Evolutionary conservation across 2,888 invertebrate genomes (phyloP).

Genomic region (Graphium colonna): DNA sequence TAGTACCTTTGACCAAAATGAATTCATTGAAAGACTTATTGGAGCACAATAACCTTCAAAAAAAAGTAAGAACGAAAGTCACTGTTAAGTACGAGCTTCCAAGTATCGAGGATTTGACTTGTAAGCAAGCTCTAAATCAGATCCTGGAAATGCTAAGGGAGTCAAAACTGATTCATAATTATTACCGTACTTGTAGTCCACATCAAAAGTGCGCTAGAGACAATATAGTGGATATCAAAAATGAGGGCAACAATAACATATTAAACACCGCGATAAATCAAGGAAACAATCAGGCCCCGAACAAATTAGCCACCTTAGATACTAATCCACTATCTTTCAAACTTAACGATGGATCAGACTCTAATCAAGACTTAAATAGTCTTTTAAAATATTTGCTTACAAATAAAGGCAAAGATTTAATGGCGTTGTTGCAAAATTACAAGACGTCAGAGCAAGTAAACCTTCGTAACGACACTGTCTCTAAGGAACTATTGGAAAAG

Average conservation of each 20-base stretch:
- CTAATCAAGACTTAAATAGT: neutral
- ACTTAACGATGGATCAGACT: neutral
- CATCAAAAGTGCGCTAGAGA: conserved; percentile 5
- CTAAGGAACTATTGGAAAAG: neutral
- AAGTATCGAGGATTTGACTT: neutral
- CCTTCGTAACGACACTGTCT: neutral
- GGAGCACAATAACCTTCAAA: neutral
- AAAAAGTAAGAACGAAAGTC: conserved; percentile 10
- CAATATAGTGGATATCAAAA: conserved; percentile 12
- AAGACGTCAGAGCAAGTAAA: neutral
- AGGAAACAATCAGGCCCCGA: conserved; percentile 6
- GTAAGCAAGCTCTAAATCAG: conserved; percentile 6
- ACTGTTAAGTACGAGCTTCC: conserved; percentile 15
- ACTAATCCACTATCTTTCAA: neutral
- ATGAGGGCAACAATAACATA: conserved; percentile 6
- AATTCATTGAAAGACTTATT: neutral
- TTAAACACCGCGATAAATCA: conserved; percentile 8
- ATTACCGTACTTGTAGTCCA: neutral
- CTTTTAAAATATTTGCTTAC: neutral
- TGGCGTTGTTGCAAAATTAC: neutral
- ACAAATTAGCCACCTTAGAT: neutral
- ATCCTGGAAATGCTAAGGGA: conserved; percentile 13
- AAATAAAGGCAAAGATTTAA: conserved; percentile 2
- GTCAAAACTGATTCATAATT: neutral
- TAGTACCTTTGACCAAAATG: conserved; percentile 1